Base-by-base conservation (phyloP, 2,888 invertebrate species). In the Halictus ligatus region DNA sequence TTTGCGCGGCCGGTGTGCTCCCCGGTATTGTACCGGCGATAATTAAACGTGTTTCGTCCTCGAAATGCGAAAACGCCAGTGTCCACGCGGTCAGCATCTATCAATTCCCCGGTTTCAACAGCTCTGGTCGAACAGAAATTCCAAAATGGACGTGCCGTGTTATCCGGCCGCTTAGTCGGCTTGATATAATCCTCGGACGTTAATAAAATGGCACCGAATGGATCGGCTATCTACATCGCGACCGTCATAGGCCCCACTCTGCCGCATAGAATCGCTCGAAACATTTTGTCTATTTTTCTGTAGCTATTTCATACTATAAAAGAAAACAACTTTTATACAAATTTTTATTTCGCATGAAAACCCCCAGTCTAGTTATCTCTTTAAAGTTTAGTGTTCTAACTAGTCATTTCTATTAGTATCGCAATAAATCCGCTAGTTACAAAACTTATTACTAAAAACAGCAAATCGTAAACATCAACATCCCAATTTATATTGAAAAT, bases 161-260 rank as follows among this genome's bases (percentile, higher is more conserved):
- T 64, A 35, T 29, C 64, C 64, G 29, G 29, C 21, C 29, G 29
- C 64, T 64, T 64, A 35, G 64, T 64, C 15, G 64, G 29, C 64
- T 64, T 1, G 29, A 40, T 72, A 64, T 75, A 83, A 83, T 83
- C 80, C 75, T 8, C 29, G 50, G 29, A 43, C 40, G 71, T 15
- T 72, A 76, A 73, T 72, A 43, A 75, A 72, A 54, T 75, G 54
- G 64, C 71, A 35, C 21, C 7, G 54, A 46, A 76, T 25, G 67
- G 46, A 75, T 83, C 76, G 10, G 13, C 15, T 29, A 48, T 73
- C 15, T 1, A 21, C 46, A 74, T 69, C 29, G 18, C 48, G 21
- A 12, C 18, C 2, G 58, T n/a, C 46, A 67, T 12, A n/a, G 40
- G 43, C 21, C 15, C 21, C 21, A 21, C n/a, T n/a, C 58, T 3